Percentiles rank a stretch among this genome's conserved stretches.
These are phyloP conservation scores for Lasioglossum figueresi DNA, from an alignment of 2,888 invertebrate genomes.

Conservation along the genomic window DNA sequence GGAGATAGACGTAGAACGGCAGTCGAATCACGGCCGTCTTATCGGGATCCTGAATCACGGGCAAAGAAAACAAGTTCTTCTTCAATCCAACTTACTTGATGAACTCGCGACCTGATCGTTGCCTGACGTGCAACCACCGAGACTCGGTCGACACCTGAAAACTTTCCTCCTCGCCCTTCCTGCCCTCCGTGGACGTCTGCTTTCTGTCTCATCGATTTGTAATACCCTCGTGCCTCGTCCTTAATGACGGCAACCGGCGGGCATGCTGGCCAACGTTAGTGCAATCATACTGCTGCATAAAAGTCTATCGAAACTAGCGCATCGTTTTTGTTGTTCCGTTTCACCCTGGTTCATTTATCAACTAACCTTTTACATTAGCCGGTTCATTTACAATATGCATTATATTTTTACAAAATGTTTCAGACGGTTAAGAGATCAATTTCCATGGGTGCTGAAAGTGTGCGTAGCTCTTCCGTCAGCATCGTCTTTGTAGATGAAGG, in stretches of 20 bases:
- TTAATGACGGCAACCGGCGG: background rate
- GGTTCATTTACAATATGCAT: background rate
- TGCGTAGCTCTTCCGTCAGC: background rate
- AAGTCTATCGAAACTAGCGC: background rate
- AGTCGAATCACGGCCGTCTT: slow-evolving; percentile 68
- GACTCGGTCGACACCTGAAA: slow-evolving; percentile 67
- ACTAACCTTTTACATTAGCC: background rate
- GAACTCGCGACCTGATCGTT: slow-evolving; percentile 64
- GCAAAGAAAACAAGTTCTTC: slow-evolving; percentile 74
- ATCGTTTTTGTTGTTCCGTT: background rate
- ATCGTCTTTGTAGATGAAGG: background rate
- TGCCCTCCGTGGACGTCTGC: slow-evolving; percentile 47
- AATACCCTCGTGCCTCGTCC: slow-evolving; percentile 35
- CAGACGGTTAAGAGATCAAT: background rate
- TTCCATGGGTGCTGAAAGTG: background rate
- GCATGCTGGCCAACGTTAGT: background rate
- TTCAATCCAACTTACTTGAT: slow-evolving; percentile 80
- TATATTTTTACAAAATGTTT: background rate
- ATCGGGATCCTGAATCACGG: slow-evolving; percentile 71
- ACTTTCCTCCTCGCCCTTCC: slow-evolving; percentile 47
- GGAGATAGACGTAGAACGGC: slow-evolving; percentile 61
- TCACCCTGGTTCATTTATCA: too few relatives aligned
- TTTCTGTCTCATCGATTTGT: slow-evolving; percentile 43
- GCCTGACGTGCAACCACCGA: slow-evolving; percentile 65
- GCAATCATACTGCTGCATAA: background rate